Percentiles rank a stretch among this genome's conserved stretches.
Conservation (phyloP, 2,797 vertebrate genomes). For the Siniperca obscura region DNA sequence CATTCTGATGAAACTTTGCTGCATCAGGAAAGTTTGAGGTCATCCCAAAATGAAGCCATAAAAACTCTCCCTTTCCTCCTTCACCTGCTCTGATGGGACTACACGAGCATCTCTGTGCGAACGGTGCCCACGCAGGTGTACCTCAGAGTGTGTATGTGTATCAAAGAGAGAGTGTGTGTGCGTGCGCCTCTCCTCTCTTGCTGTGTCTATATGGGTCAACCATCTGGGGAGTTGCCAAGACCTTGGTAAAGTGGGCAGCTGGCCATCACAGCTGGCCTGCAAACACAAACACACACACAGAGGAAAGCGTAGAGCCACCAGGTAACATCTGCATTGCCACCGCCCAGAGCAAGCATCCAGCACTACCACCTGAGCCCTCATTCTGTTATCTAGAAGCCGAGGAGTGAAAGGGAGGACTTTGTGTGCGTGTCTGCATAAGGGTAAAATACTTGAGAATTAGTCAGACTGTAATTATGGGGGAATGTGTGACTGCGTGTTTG, state of each 20-base stretch:
- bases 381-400: constrained; percentile 30
- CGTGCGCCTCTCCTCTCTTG: constrained; percentile 49
- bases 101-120: constrained; percentile 15
- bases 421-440: not conserved
- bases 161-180: constrained; percentile 31
- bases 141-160: constrained; percentile 51
- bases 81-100: constrained; percentile 63
- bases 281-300: constrained; percentile 13
- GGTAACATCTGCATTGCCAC: constrained; percentile 80
- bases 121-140: constrained; percentile 58
- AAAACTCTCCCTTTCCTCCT: constrained; percentile 26
- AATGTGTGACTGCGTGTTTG: constrained; percentile 39
- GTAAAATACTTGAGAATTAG: constrained; percentile 23
- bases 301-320: constrained; percentile 57
- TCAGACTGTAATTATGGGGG: constrained; percentile 38
- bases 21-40: constrained; percentile 60
- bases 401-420: constrained; percentile 7
- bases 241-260: constrained; percentile 75
- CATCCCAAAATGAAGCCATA: constrained; percentile 51
- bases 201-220: constrained; percentile 80
- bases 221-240: constrained; percentile 77
- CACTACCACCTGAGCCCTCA: constrained; percentile 72
- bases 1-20: constrained; percentile 39
- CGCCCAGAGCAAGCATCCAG: constrained; percentile 63
- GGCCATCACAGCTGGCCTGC: constrained; percentile 81